A percentile compares a stretch with the other conserved stretches of the same genome.
Conservation (phyloP, 2,113 vertebrate species). For the Alethe castanea region DNA sequence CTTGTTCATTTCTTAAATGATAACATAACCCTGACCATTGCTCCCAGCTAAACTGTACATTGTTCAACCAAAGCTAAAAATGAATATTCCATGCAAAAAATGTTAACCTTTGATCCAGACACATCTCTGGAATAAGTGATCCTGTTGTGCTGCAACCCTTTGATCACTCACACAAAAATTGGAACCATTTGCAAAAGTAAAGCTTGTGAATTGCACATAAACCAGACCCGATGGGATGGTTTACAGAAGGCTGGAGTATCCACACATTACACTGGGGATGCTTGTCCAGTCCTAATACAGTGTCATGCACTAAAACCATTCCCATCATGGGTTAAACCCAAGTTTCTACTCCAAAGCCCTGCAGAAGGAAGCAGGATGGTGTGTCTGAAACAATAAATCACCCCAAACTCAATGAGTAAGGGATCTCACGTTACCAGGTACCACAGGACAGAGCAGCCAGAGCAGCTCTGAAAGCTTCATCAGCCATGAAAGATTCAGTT, state of each 20-base stretch:
- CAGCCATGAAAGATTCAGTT: conserved; percentile 17
- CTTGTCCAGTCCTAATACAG: neutral
- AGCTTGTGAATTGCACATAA: conserved; percentile 42
- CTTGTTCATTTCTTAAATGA: neutral
- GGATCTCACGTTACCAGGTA: neutral
- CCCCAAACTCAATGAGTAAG: neutral
- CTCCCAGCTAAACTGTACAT: neutral
- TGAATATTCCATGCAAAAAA: conserved; percentile 55
- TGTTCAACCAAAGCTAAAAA: conserved; percentile 12
- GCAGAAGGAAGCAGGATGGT: neutral
- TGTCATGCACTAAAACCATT: neutral
- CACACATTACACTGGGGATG: neutral
- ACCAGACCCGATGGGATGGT: conserved; percentile 22
- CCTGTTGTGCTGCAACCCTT: conserved; percentile 34
- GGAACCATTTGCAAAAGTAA: conserved; percentile 63
- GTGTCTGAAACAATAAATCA: neutral
- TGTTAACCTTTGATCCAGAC: conserved; percentile 63
- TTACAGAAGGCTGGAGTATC: neutral
- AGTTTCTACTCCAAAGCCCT: neutral
- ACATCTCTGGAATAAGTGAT: conserved; percentile 49
- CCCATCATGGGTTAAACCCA: neutral
- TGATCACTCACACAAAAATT: conserved; percentile 63
- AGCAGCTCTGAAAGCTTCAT: neutral
- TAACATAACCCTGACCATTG: neutral
- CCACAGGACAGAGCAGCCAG: neutral